Evolutionary conservation across 2,888 invertebrate genomes (phyloP).

Genomic region (Laspeyria flexula): DNA sequence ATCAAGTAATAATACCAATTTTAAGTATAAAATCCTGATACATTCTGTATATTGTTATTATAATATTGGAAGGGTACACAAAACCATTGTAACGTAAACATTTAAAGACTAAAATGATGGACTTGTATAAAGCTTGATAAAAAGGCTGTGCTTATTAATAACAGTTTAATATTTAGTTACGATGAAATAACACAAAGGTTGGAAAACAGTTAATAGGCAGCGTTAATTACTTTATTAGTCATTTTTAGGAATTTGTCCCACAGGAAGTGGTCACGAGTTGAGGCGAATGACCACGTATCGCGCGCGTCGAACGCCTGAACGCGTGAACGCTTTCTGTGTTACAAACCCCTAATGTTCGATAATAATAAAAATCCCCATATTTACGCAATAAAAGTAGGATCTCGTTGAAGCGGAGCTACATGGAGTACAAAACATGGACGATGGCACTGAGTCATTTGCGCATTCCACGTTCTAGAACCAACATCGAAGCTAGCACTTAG

Average conservation of each 20-base stretch:
- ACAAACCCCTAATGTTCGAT: no score
- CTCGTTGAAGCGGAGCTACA: conserved; percentile 70
- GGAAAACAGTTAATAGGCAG: conserved; percentile 27
- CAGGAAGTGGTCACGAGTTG: no score
- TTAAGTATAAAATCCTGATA: no score
- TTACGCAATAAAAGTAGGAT: conserved; percentile 84
- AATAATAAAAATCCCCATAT: conserved; percentile 66
- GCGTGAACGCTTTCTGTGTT: no score
- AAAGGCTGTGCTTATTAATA: background rate
- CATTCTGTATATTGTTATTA: no score
- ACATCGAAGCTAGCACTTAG: conserved; percentile 55
- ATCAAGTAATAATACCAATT: no score
- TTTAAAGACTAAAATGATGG: background rate
- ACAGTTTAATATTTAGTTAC: conserved; percentile 17
- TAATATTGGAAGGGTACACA: no score
- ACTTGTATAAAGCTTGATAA: background rate
- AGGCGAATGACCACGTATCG: no score
- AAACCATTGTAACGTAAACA: no score
- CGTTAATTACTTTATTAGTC: conserved; percentile 29
- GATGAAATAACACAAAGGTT: conserved; percentile 3
- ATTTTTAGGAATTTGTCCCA: no score
- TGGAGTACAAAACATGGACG: conserved; percentile 81
- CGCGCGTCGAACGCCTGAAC: no score
- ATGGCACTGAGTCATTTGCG: conserved; percentile 70
- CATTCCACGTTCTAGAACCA: conserved; percentile 72